Conservation (phyloP, 1,140 invertebrate genomes). For the Neotoxoptera formosana region DNA sequence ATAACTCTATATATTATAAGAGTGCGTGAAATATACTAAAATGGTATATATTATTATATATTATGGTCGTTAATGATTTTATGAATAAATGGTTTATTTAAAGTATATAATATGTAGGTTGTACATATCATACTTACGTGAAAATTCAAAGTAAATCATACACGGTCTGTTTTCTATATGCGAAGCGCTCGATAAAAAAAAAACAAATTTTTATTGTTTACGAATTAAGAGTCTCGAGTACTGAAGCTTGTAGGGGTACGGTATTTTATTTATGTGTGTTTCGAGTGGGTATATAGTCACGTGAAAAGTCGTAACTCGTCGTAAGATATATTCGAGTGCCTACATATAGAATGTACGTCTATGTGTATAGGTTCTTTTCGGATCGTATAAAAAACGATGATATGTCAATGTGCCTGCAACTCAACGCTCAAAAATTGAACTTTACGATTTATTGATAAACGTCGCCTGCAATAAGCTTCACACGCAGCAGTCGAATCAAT, state of each 20-base stretch:
- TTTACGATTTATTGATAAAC: slow-evolving; percentile 7
- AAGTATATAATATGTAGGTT: not conserved
- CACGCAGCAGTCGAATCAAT: not conserved
- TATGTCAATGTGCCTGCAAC: not conserved
- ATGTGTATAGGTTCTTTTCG: not conserved
- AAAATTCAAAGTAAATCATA: not conserved
- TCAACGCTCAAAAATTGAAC: not conserved
- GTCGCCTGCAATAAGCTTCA: not conserved
- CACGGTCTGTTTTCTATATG: not conserved
- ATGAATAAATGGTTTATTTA: not conserved
- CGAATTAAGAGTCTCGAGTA: not conserved
- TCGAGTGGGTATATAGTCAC: slow-evolving; percentile 8
- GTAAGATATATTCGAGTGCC: not conserved
- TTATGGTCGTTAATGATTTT: not conserved
- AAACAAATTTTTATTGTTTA: not conserved
- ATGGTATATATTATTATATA: not conserved
- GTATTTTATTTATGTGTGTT: not conserved
- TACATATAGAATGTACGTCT: not conserved
- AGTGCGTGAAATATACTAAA: not conserved
- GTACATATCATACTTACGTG: not conserved
- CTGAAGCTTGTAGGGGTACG: not conserved
- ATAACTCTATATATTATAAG: no score
- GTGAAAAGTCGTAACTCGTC: not conserved
- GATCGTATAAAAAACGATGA: not conserved
- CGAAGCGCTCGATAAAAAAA: not conserved